Evolutionary conservation across 2,797 vertebrate species (phyloP), one percentile per base, ranked within the genome.

Genomic region (Mycteria americana): DNA sequence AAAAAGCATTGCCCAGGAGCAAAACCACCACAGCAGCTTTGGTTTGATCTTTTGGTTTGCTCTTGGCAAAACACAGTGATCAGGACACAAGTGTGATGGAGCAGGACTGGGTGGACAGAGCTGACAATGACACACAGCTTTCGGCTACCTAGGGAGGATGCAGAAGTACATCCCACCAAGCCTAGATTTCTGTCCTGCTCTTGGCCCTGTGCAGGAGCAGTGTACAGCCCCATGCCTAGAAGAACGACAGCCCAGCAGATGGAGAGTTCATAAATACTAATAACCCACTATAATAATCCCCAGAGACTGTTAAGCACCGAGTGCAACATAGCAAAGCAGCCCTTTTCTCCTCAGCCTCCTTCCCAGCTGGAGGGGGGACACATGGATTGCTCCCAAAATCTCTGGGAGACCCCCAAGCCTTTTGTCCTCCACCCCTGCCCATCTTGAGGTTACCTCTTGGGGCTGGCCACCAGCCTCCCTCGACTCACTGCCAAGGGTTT

Each of bases 361-460:
- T 78, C 69, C 35, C 75, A 43, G 21, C n/a, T 78, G 45, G 51
- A 85, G 24, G 18, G 54, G 10, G 10, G 12, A 75, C 17, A 51
- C 7, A 10, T 2, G 9, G n/a, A 54, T 41, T 50, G 13, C 23
- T 73, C 48, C n/a, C n/a, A 24, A 54, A 51, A 73, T 22, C 30
- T 33, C 56, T 25, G 39, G 37, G 57, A 37, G 7, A 33, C 35
- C 41, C 46, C 48, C 41, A 48, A 57, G 24, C 6, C 37, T 56
- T 67, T 72, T 59, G 27, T 43, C 72, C 63, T 56, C 50, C 50
- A 41, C 10, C 28, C 27, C 18, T 33, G 19, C 5, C 46, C 68
- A 88, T 37, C 35, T 12, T 3, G 8, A 68, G 46, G 35, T 95
- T 97, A 98, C 98, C 98, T 98, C 94, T 39, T 3, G 89, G 51